Percentiles rank a stretch among this genome's conserved stretches.
These are phyloP conservation scores for Harmothoe impar DNA, from an alignment of 2,888 invertebrate genomes.

Conservation along the genomic window DNA sequence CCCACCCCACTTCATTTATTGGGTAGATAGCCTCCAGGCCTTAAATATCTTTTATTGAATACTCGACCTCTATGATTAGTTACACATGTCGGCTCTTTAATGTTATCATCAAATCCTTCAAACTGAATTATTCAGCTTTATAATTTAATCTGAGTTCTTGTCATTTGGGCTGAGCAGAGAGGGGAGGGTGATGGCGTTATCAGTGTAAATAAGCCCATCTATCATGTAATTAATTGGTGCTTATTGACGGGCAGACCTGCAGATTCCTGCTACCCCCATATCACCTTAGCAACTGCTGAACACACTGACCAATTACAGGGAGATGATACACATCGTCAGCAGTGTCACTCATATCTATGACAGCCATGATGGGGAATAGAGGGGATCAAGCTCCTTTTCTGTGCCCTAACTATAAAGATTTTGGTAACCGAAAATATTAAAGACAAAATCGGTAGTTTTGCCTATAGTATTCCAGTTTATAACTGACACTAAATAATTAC, in stretches of 20 bases:
- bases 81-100: no score
- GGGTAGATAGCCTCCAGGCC: no score
- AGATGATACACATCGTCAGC: conserved; percentile 20
- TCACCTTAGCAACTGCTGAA: conserved; percentile 13
- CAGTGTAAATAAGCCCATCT: conserved; percentile 48
- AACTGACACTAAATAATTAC: no score
- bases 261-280: conserved; percentile 12
- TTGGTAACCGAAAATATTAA: no score
- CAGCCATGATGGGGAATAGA: no score
- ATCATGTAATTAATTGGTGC: conserved; percentile 58
- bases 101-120: no score
- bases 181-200: not conserved
- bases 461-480: no score
- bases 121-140: conserved; percentile 21
- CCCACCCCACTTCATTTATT: no score
- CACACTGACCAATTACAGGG: not conserved
- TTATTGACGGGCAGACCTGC: not conserved
- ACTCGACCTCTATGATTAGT: no score
- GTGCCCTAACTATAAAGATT: not conserved
- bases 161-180: not conserved
- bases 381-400: not conserved
- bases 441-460: no score
- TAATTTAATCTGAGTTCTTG: not conserved
- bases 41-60: no score
- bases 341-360: not conserved